phyloP scores from a whole-genome alignment of 2,113 vertebrate species.

The Agapornis roseicollis region DNA sequence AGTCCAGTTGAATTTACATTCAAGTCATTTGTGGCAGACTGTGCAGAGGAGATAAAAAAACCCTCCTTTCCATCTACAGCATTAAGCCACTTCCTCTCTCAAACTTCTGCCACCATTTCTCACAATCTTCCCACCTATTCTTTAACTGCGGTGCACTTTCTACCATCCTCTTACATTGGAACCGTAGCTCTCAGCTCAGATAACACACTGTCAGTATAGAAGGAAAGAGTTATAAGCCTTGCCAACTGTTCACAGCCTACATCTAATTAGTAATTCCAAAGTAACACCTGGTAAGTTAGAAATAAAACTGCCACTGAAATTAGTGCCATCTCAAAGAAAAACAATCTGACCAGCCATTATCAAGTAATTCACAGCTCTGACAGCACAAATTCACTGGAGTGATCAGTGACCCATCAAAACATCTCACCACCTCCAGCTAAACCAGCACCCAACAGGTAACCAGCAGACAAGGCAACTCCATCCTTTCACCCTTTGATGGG shows the following conservation, averaged over 20 bases:
- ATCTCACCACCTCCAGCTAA: neutral
- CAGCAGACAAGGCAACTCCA: neutral
- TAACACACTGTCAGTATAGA: neutral
- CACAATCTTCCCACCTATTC: neutral
- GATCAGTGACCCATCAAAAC: neutral
- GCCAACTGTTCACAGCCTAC: constrained; percentile 7
- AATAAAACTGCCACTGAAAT: neutral
- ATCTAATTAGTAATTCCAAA: neutral
- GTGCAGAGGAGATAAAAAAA: neutral
- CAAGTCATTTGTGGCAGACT: neutral
- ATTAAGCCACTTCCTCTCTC: neutral
- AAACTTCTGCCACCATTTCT: neutral
- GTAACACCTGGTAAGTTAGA: neutral
- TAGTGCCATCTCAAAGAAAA: neutral
- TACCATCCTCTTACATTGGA: neutral
- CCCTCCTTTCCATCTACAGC: neutral
- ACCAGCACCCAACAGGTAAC: neutral
- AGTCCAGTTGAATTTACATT: neutral
- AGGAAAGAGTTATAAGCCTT: neutral
- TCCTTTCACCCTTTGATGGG: neutral
- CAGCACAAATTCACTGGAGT: neutral
- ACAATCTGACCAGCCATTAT: neutral
- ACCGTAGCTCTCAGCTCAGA: neutral
- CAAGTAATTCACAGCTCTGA: neutral
- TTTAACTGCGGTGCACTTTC: neutral